Percentiles rank a stretch among this genome's conserved stretches.
phyloP scores from a whole-genome alignment of 2,113 vertebrate genomes.

The Elephantulus edwardii region DNA sequence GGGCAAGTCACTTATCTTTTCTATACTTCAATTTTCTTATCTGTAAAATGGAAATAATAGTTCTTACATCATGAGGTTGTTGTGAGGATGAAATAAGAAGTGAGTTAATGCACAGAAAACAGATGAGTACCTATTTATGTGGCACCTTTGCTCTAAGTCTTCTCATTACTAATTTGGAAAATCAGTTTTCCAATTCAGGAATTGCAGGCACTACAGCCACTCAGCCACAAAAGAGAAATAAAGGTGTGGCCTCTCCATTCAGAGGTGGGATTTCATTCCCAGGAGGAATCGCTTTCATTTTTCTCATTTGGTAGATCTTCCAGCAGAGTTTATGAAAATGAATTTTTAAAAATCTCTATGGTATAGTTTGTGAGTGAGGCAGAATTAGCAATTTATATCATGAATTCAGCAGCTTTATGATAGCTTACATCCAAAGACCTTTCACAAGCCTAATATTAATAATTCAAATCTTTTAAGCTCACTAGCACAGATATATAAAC shows the following conservation, averaged over 20 bases:
- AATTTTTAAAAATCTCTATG: not conserved
- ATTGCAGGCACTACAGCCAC: not conserved
- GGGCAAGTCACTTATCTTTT: not conserved
- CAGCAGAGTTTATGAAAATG: constrained; percentile 2
- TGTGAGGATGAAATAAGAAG: not conserved
- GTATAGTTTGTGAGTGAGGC: not conserved
- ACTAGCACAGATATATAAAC: not conserved
- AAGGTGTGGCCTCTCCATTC: not conserved
- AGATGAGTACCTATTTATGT: not conserved
- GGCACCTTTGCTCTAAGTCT: not conserved
- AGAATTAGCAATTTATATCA: constrained; percentile 24
- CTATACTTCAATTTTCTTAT: not conserved
- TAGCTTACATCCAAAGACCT: not conserved
- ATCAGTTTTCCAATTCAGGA: not conserved
- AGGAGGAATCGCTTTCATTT: not conserved
- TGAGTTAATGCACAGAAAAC: not conserved
- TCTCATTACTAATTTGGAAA: not conserved
- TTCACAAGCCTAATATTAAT: not conserved
- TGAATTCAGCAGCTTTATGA: not conserved
- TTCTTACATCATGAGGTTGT: not conserved
- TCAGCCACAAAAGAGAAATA: not conserved
- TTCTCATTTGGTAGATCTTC: not conserved
- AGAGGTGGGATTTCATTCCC: not conserved
- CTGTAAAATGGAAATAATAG: not conserved
- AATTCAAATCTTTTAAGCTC: constrained; percentile 35